Conservation (phyloP, 2,113 vertebrate species). For the Dromaius novaehollandiae region DNA sequence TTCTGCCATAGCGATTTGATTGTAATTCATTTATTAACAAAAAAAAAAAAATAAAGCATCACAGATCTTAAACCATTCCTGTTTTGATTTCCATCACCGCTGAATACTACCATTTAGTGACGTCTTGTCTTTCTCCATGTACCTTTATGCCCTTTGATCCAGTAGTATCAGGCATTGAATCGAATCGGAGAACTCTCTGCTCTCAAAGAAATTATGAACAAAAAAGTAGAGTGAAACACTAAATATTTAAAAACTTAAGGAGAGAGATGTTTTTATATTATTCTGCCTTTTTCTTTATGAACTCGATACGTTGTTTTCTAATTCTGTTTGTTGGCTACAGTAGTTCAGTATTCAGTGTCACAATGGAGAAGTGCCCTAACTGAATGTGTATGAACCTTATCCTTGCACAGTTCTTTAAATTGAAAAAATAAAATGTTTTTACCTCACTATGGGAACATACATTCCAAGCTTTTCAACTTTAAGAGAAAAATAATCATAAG, state of each 20-base stretch:
- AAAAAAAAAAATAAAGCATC: constrained; percentile 29
- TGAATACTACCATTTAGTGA: neutral
- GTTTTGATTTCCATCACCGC: neutral
- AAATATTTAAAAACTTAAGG: constrained; percentile 48
- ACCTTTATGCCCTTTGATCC: neutral
- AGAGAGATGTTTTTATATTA: constrained; percentile 68
- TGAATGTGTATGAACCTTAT: constrained; percentile 89
- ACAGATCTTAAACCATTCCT: neutral
- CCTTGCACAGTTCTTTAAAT: constrained; percentile 92
- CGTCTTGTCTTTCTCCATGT: neutral
- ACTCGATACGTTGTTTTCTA: constrained; percentile 78
- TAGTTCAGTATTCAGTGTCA: constrained; percentile 79
- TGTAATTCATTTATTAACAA: neutral
- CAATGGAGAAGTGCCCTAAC: constrained; percentile 79
- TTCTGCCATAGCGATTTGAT: neutral
- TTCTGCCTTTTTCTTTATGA: constrained; percentile 75
- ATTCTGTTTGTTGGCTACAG: constrained; percentile 73
- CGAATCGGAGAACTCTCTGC: neutral
- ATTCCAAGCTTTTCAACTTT: constrained; percentile 96
- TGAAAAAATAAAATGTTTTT: constrained; percentile 87
- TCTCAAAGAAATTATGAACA: constrained; percentile 35
- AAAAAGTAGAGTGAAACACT: constrained; percentile 53
- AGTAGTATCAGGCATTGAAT: neutral
- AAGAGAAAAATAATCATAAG: constrained; percentile 82
- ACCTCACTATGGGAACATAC: constrained; percentile 94